These are phyloP conservation scores for Himalopsyche tibetana DNA, from an alignment of 2,888 invertebrate genomes.

Conservation along the genomic window DNA sequence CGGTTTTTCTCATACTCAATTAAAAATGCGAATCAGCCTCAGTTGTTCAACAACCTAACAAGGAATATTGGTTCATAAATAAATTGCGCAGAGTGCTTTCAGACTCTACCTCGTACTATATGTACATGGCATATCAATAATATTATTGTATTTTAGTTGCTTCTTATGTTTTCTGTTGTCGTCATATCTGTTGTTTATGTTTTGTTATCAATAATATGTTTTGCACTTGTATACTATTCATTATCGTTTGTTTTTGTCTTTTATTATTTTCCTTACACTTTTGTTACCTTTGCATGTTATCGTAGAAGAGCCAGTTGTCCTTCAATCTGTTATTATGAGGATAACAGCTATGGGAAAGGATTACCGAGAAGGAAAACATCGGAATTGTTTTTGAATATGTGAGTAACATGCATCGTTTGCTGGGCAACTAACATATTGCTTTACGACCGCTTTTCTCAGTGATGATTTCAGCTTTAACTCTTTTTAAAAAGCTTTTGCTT, in stretches of 20 bases:
- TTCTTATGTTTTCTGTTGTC: too few species aligned
- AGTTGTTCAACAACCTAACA: too few species aligned
- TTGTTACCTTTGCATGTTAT: conserved; percentile 48
- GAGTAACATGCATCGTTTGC: conserved; percentile 20
- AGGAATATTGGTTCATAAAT: too few species aligned
- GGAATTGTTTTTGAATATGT: conserved; percentile 58
- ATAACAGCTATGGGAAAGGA: conserved; percentile 44
- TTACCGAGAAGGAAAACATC: conserved; percentile 55
- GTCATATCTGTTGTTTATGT: neutral
- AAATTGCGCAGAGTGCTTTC: too few species aligned
- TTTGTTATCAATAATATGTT: neutral
- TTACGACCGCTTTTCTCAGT: neutral
- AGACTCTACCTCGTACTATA: too few species aligned
- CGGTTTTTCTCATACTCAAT: too few species aligned
- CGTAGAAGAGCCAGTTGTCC: conserved; percentile 58
- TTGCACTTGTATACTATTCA: neutral
- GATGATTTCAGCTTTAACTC: too few species aligned
- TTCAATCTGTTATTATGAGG: conserved; percentile 57
- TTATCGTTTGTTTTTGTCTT: conserved; percentile 1
- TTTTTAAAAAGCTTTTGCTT: too few species aligned
- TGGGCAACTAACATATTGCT: neutral
- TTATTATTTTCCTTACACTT: conserved; percentile 45
- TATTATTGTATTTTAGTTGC: too few species aligned
- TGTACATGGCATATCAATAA: too few species aligned
- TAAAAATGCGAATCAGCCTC: too few species aligned